phyloP scores from a whole-genome alignment of 2,797 vertebrate genomes.

The Perdix hodgsoniae region DNA sequence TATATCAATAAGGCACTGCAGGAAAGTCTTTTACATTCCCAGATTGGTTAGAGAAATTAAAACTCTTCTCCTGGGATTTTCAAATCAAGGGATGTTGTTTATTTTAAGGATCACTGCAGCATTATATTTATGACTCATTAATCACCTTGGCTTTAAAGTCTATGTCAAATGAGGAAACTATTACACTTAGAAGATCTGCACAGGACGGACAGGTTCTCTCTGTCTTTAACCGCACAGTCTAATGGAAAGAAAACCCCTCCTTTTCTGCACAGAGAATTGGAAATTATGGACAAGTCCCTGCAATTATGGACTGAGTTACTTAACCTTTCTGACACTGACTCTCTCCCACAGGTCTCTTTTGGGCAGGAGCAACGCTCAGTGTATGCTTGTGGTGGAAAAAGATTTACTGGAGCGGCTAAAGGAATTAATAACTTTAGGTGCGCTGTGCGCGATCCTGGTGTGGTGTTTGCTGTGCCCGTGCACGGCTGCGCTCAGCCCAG shows the following conservation, averaged over 20 bases:
- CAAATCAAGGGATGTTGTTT: conserved; percentile 52
- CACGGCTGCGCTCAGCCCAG: not conserved
- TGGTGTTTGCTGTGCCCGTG: not conserved
- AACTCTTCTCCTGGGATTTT: conserved; percentile 32
- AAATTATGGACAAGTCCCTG: conserved; percentile 39
- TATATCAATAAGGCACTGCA: conserved; percentile 59
- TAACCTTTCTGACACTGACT: conserved; percentile 46
- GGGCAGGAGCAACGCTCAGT: not conserved
- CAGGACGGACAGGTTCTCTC: not conserved
- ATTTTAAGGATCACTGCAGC: conserved; percentile 50
- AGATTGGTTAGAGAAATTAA: conserved; percentile 46
- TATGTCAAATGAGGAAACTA: not conserved
- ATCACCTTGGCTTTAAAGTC: conserved; percentile 52
- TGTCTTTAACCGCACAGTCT: not conserved
- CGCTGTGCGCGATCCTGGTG: fast-evolving
- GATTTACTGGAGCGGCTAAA: not conserved
- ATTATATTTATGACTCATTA: conserved; percentile 61
- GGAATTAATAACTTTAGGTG: not conserved
- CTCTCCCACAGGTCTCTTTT: conserved; percentile 23
- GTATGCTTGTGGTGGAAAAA: not conserved
- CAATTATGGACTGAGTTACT: conserved; percentile 60
- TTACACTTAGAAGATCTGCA: not conserved
- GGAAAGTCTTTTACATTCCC: conserved; percentile 46
- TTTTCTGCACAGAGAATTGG: conserved; percentile 2
- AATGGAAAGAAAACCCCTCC: not conserved